A percentile compares a stretch with the other conserved stretches of the same genome.
Evolutionary conservation across 2,113 vertebrate genomes (phyloP).

Genomic region (Heptranchias perlo): DNA sequence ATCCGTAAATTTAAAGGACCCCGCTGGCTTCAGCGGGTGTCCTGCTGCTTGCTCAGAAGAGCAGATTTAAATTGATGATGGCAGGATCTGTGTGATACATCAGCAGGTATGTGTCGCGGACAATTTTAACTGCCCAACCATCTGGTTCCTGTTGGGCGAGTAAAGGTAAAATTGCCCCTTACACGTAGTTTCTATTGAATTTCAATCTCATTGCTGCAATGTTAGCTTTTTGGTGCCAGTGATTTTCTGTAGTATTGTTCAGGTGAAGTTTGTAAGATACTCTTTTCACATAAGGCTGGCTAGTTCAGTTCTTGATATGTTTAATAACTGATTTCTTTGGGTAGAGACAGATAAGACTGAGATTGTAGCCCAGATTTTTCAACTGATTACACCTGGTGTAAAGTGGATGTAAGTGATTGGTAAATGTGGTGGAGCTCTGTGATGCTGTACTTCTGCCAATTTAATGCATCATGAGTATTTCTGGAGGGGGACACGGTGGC

Average conservation of each 20-base stretch:
- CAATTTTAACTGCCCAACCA: too few species aligned
- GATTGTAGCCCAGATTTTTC: neutral
- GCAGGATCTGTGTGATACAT: neutral
- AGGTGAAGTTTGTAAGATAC: neutral
- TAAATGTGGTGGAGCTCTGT: neutral
- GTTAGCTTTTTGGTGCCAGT: neutral
- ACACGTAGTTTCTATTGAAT: neutral
- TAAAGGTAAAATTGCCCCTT: too few species aligned
- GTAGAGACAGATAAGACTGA: neutral
- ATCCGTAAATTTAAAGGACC: neutral
- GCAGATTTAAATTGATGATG: neutral
- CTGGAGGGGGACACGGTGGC: neutral
- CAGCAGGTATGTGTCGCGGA: neutral
- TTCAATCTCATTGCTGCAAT: neutral
- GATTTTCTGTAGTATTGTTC: neutral
- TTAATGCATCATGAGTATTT: neutral
- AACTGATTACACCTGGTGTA: neutral
- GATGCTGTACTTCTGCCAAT: neutral
- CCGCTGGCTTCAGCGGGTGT: neutral
- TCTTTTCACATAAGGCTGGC: neutral
- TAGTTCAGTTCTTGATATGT: neutral
- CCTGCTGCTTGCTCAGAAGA: neutral
- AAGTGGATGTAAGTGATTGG: neutral
- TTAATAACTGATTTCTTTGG: neutral
- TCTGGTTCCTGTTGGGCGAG: too few species aligned